Evolutionary conservation across 2,888 invertebrate species (phyloP).

Genomic region (Lasioglossum vierecki): DNA sequence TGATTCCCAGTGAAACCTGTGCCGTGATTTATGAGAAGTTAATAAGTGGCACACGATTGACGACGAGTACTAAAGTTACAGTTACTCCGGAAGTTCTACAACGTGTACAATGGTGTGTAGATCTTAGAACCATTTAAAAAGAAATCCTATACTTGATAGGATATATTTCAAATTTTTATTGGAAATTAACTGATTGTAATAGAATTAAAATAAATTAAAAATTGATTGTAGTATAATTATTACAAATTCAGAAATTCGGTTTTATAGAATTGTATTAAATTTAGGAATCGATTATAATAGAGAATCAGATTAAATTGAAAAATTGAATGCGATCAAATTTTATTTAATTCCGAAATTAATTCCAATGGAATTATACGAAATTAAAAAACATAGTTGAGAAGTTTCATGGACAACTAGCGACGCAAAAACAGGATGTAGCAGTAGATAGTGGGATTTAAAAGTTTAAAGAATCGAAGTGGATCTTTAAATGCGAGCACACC

Average conservation of each 20-base stretch:
- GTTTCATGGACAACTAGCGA: neutral
- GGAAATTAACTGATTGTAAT: neutral
- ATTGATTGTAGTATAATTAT: neutral
- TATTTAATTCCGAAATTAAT: neutral
- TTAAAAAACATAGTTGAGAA: neutral
- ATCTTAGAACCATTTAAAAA: neutral
- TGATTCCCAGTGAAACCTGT: neutral
- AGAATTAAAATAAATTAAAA: neutral
- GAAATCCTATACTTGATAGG: no score
- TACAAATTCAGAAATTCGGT: neutral
- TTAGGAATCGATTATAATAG: neutral
- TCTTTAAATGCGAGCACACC: constrained; percentile 13
- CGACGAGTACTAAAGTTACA: neutral
- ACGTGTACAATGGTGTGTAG: neutral
- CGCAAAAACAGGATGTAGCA: neutral
- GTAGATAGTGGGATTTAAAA: neutral
- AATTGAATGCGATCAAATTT: neutral
- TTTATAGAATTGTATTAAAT: neutral
- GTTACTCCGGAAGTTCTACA: neutral
- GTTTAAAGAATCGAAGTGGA: constrained; percentile 6
- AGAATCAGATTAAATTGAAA: neutral
- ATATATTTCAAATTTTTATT: no score
- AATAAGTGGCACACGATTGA: neutral
- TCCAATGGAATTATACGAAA: neutral
- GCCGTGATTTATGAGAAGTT: neutral